Conservation (phyloP, 2,113 vertebrate species). For the Amblyornis subalaris region DNA sequence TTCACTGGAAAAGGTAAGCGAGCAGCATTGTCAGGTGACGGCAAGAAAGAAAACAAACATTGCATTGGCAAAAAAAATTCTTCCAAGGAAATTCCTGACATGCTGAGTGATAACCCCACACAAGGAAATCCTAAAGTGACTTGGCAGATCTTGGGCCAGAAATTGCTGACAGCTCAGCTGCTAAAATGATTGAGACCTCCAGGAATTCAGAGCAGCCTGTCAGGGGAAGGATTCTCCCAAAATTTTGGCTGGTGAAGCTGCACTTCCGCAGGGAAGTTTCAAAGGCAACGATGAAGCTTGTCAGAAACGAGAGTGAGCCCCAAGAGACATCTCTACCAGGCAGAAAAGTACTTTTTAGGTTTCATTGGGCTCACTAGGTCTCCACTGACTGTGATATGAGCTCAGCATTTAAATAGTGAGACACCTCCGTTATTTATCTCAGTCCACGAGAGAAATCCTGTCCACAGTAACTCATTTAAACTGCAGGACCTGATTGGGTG, state of each 20-base stretch:
- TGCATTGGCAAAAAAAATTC: neutral
- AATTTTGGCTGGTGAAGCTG: neutral
- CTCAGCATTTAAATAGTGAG: neutral
- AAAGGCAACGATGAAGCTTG: neutral
- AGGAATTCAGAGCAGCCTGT: neutral
- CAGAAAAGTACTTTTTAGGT: neutral
- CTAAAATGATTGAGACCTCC: neutral
- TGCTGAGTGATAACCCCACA: neutral
- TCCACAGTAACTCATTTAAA: neutral
- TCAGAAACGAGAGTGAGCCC: neutral
- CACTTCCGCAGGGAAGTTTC: neutral
- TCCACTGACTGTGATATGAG: neutral
- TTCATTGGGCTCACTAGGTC: neutral
- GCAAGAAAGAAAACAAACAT: neutral
- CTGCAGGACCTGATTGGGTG: neutral
- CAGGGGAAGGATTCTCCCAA: neutral
- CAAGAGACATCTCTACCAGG: neutral
- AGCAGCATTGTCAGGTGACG: neutral
- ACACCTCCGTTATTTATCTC: neutral
- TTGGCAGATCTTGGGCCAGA: neutral
- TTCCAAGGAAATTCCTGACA: neutral
- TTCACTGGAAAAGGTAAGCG: neutral
- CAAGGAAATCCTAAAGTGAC: neutral
- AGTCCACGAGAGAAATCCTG: neutral
- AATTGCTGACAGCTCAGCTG: neutral